Evolutionary conservation across 2,113 vertebrate species (phyloP), one percentile per base, ranked within the genome.

Genomic region (Caloenas nicobarica): DNA sequence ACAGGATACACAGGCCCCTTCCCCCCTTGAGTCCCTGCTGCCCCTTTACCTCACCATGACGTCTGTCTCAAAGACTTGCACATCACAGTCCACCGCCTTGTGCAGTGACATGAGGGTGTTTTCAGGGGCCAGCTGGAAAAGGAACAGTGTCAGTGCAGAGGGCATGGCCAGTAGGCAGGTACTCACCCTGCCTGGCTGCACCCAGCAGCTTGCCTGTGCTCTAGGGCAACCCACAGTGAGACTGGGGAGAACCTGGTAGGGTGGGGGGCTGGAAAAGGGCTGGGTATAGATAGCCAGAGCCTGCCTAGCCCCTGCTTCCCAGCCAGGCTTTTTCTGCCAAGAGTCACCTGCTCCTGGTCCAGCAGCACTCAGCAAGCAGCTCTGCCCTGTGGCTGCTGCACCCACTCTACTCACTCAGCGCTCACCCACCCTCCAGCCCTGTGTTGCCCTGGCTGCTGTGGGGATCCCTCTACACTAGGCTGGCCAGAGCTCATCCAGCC

Each of bases 21-120:
- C 64, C 34, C 74, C 71, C 50, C 73, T 15, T 60, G 1, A 83
- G 48, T 25, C 66, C 50, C 89, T 57, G 12, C 24, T 70, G 48
- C n/a, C 44, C 48, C 38, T 80, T 95, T 98, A 99, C 99, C 99
- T 99, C 97, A 99, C 81, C 98, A 98, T 98, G 86, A 99, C 97
- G 19, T 99, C 99, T 0, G 99, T 99, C 98, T 99, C 99, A 56
- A 99, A 99, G 64, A 98, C 98, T 14, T 82, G 60, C 74, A 99
- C 98, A 18, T 97, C 96, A 64, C 99, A 99, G 42, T 92, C 78
- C 9, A 98, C 73, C 0, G 98, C 99, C 85, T 97, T 98, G 33
- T 44, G 65, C 91, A 99, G 98, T 1, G 99, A 99, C 99, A 99
- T 99, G 94, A 99, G 96, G 40, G 99, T 99, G 97, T 99, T 99